These are phyloP conservation scores for Myzus persicae DNA, from an alignment of 1,140 invertebrate genomes.

Conservation along the genomic window DNA sequence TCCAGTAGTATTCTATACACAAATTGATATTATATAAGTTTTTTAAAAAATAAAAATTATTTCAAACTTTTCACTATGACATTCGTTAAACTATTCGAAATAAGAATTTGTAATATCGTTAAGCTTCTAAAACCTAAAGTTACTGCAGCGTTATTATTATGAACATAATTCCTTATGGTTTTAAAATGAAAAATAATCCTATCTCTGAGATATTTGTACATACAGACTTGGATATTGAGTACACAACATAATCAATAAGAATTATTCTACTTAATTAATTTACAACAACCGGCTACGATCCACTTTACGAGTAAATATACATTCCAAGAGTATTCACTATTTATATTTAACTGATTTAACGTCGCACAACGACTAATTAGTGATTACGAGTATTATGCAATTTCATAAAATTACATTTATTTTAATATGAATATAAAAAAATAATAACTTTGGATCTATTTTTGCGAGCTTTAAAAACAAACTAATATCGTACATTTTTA, in stretches of 20 bases:
- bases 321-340: too few species aligned
- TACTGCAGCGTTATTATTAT: neutral
- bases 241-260: neutral
- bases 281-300: neutral
- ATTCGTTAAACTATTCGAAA: neutral
- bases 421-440: neutral
- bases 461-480: neutral
- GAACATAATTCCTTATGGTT: neutral
- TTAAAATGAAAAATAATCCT: neutral
- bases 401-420: neutral
- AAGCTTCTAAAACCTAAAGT: neutral
- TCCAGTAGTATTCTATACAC: neutral
- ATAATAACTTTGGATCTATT: too few species aligned
- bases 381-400: too few species aligned
- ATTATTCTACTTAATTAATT: slow-evolving; percentile 1
- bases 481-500: neutral
- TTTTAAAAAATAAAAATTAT: neutral
- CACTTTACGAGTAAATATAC: too few species aligned
- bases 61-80: neutral
- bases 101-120: neutral
- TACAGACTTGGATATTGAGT: neutral
- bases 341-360: neutral
- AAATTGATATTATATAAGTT: neutral
- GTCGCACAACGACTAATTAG: neutral
- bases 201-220: neutral